phyloP scores from a whole-genome alignment of 2,888 invertebrate genomes.

The Drosophila tanythrix region DNA sequence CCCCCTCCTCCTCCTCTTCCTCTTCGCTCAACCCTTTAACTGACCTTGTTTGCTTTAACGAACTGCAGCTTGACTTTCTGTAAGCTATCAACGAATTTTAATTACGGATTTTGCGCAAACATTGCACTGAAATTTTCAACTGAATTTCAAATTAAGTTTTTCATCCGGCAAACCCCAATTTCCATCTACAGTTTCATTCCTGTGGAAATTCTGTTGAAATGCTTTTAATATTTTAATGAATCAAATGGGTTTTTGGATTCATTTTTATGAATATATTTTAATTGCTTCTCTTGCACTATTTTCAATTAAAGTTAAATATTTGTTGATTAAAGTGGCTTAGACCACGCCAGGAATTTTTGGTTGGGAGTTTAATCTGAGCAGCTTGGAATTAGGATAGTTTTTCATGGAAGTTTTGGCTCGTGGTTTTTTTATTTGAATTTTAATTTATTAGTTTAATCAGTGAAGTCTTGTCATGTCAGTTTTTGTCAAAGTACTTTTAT shows the following conservation, averaged over 20 bases:
- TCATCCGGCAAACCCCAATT: constrained; percentile 1
- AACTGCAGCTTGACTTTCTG: constrained; percentile 53
- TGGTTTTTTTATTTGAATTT: neutral
- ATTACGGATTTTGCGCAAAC: constrained; percentile 67
- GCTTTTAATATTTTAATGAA: constrained; percentile 5
- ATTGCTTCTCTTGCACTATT: constrained; percentile 15
- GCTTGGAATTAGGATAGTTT: neutral
- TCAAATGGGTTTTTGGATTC: constrained; percentile 19
- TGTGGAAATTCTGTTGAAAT: constrained; percentile 18
- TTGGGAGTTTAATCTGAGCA: neutral
- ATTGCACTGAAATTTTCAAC: constrained; percentile 41
- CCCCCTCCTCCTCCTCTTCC: neutral
- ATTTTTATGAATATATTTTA: constrained; percentile 28
- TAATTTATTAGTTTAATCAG: neutral
- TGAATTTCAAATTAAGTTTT: constrained; percentile 39
- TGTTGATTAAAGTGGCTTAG: neutral
- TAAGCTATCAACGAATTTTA: constrained; percentile 48
- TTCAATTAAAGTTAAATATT: constrained; percentile 10
- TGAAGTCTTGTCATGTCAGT: neutral
- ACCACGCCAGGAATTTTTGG: neutral
- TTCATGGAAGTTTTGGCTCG: neutral
- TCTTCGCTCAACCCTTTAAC: neutral
- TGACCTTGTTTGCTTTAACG: constrained; percentile 49
- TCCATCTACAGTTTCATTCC: constrained; percentile 35
- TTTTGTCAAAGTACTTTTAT: neutral